phyloP scores from a whole-genome alignment of 2,888 invertebrate genomes.

The Drosophila histrio region DNA sequence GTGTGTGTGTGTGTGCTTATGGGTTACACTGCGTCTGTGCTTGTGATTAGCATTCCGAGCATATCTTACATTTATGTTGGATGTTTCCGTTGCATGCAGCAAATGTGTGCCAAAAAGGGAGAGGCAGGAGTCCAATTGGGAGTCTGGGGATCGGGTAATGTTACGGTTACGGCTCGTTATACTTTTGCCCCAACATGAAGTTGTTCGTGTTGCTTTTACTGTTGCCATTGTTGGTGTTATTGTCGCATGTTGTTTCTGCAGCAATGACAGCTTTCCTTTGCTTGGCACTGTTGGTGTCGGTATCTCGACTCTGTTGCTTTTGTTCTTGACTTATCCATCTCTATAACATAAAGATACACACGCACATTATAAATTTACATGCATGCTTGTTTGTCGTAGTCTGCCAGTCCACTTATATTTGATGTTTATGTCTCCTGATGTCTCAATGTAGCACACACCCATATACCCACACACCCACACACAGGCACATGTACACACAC shows the following conservation, averaged over 20 bases:
- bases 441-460: conserved; percentile 40
- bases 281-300: conserved; percentile 24
- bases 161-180: conserved; percentile 81
- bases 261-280: conserved; percentile 40
- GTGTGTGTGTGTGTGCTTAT: conserved; percentile 5
- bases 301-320: conserved; percentile 58
- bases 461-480: conserved; percentile 8
- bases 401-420: conserved; percentile 73
- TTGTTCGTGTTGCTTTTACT: conserved; percentile 39
- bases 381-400: conserved; percentile 33
- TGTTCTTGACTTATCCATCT: conserved; percentile 48
- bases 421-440: conserved; percentile 71
- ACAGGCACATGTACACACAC: not conserved
- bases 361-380: conserved; percentile 47
- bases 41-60: conserved; percentile 81
- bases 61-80: conserved; percentile 80
- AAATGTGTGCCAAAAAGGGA: conserved; percentile 56
- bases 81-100: conserved; percentile 79
- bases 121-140: conserved; percentile 8
- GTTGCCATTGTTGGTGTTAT: not conserved
- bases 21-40: conserved; percentile 35
- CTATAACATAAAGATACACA: conserved; percentile 11
- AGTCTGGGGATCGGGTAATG: conserved; percentile 69
- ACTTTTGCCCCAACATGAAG: conserved; percentile 58
- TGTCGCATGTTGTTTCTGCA: conserved; percentile 14